phyloP scores from a whole-genome alignment of 2,888 invertebrate genomes.

The Cyclophora albipunctata region DNA sequence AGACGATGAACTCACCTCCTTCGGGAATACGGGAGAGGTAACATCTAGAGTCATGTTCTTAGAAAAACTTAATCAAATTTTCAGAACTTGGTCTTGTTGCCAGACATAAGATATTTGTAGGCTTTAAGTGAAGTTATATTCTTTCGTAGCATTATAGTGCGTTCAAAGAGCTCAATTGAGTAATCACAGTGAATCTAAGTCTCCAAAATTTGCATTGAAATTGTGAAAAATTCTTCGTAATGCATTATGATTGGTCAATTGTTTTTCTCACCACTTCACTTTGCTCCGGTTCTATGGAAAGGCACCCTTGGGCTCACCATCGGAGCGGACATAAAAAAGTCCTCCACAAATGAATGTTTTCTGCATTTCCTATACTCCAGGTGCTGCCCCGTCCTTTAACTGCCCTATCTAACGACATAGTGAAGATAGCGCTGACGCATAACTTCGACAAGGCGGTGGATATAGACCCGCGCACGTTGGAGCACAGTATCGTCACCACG shows the following conservation, averaged over 20 bases:
- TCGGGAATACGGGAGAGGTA: constrained; percentile 84
- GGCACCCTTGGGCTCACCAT: too few relatives aligned
- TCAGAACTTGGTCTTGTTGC: background rate
- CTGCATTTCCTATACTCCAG: constrained; percentile 30
- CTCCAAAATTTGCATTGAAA: background rate
- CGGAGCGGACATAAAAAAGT: too few relatives aligned
- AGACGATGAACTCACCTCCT: constrained; percentile 79
- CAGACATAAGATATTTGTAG: too few relatives aligned
- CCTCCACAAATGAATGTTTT: too few relatives aligned
- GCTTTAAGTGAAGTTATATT: too few relatives aligned
- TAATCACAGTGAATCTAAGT: background rate
- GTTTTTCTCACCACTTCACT: background rate
- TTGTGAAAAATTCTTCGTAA: background rate
- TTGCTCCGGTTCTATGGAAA: background rate
- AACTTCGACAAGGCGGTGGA: constrained; percentile 27
- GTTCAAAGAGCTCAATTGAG: too few relatives aligned
- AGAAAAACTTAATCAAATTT: background rate
- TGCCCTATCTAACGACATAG: constrained; percentile 66
- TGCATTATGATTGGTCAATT: too few relatives aligned
- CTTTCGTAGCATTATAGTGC: too few relatives aligned
- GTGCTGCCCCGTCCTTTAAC: constrained; percentile 79
- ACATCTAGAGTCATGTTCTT: background rate
- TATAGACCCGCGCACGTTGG: constrained; percentile 28
- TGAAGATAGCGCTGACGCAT: constrained; percentile 27
- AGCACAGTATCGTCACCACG: constrained; percentile 32